Base-by-base conservation (phyloP, 1,140 invertebrate species). In the Philaenus spumarius region DNA sequence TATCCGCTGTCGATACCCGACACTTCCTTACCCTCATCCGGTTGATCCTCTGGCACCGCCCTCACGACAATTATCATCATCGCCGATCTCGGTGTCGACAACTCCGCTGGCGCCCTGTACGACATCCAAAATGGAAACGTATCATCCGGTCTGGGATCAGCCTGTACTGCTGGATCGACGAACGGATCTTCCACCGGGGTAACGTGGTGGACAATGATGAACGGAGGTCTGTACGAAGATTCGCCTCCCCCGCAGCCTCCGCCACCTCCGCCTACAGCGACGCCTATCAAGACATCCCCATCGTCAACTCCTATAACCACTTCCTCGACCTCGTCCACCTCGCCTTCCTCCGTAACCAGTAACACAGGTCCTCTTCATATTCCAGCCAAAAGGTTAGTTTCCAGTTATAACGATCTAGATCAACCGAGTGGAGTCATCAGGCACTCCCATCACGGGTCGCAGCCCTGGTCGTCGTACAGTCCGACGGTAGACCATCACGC, bases 131-230 rank as follows among this genome's bases (percentile, higher is more conserved):
- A 83, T 79, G 80, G 72, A 69, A 75, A 72, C 67, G 71, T 72
- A 73, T 80, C 26, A 3, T 30, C 81, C 75, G 80, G 82, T 77
- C 82, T 82, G 79, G 83, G 82, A 74, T 78, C 84, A 84, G 82
- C 83, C 64, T 61, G 58, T 60, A 62, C 59, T 77, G 82, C 83
- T 80, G 83, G 82, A 82, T 80, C 83, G 80, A 48, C 55, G 45
- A 57, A 57, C 55, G 83, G 82, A 78, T 77, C 80, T 79, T 77
- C 80, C 79, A 77, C 84, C 83, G 84, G 84, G 81, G 82, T 85
- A 78, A 81, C 81, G 76, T 86, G 84, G 85, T 87, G 85, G 81
- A 78, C 76, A 69, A 88, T 88, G 85, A 88, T 88, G 86, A 88
- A 87, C 82, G 84, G 82, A 58, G 69, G 78, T 68, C 72, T 82